A percentile compares a stretch with the other conserved stretches of the same genome.
Evolutionary conservation across 2,113 vertebrate species (phyloP).

Genomic region (Cygnus atratus): DNA sequence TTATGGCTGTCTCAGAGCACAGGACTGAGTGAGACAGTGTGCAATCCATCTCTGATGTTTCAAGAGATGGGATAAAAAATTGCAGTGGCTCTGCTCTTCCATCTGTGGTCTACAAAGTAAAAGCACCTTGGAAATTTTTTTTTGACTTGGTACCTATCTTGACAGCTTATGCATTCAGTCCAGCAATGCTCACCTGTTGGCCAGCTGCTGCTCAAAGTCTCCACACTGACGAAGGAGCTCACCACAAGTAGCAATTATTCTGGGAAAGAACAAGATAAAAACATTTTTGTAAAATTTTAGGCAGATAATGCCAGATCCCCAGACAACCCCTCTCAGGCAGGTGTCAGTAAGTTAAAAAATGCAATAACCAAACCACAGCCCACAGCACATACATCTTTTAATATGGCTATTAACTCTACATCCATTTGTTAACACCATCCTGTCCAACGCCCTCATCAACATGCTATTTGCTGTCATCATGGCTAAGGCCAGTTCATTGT

Average conservation of each 20-base stretch:
- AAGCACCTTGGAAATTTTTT: background rate
- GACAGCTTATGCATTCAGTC: background rate
- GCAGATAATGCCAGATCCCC: background rate
- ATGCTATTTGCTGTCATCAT: background rate
- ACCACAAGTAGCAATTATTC: conserved; percentile 83
- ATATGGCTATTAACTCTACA: background rate
- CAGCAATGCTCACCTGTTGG: conserved; percentile 74
- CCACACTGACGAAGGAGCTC: conserved; percentile 83
- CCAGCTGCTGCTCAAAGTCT: conserved; percentile 85
- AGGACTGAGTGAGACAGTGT: rapidly evolving
- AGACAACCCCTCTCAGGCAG: background rate
- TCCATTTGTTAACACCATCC: background rate
- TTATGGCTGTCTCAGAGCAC: background rate
- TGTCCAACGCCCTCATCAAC: background rate
- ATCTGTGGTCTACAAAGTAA: rapidly evolving
- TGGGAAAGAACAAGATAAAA: conserved; percentile 53
- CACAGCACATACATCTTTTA: background rate
- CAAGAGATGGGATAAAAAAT: background rate
- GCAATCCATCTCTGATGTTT: background rate
- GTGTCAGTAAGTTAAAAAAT: background rate
- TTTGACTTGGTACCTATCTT: background rate
- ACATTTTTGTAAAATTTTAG: background rate
- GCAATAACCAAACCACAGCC: background rate
- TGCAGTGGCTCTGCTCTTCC: background rate
- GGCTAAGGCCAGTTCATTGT: background rate